A percentile compares a stretch with the other conserved stretches of the same genome.
Conservation (phyloP, 2,888 invertebrate species). For the Allophyes oxyacanthae region DNA sequence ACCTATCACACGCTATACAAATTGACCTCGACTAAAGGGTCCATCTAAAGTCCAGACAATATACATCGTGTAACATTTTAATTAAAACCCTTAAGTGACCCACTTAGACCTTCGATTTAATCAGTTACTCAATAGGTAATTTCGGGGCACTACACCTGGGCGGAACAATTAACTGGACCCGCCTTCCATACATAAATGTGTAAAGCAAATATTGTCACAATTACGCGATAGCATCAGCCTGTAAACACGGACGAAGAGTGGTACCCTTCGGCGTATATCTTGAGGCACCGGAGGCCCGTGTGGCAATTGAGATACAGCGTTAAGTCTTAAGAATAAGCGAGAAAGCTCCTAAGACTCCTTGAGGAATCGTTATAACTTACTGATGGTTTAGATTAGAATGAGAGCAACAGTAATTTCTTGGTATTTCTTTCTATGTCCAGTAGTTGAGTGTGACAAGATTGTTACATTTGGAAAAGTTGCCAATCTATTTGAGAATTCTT, state of each 20-base stretch:
- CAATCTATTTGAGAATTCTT: no score
- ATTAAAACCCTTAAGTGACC: conserved; percentile 58
- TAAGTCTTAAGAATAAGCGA: conserved; percentile 61
- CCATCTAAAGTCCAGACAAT: conserved; percentile 44
- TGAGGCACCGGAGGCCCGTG: conserved; percentile 68
- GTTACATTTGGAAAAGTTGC: no score
- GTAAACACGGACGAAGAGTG: conserved; percentile 80
- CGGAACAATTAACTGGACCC: conserved; percentile 75
- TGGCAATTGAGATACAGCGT: conserved; percentile 64
- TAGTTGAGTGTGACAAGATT: no score
- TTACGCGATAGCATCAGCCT: conserved; percentile 86
- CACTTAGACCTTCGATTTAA: conserved; percentile 69
- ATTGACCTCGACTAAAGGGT: conserved; percentile 28
- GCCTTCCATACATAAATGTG: conserved; percentile 78
- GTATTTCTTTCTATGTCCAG: no score
- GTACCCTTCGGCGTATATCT: conserved; percentile 84
- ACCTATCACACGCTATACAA: conserved; percentile 12
- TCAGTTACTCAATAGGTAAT: conserved; percentile 72
- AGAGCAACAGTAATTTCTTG: no score
- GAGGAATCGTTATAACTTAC: no score
- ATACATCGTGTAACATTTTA: conserved; percentile 58
- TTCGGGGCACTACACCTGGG: conserved; percentile 60
- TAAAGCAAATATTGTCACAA: conserved; percentile 88
- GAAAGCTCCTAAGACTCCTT: background rate
- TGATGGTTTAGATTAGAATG: no score